phyloP scores from a whole-genome alignment of 2,113 vertebrate species.

The Montifringilla adamsi region DNA sequence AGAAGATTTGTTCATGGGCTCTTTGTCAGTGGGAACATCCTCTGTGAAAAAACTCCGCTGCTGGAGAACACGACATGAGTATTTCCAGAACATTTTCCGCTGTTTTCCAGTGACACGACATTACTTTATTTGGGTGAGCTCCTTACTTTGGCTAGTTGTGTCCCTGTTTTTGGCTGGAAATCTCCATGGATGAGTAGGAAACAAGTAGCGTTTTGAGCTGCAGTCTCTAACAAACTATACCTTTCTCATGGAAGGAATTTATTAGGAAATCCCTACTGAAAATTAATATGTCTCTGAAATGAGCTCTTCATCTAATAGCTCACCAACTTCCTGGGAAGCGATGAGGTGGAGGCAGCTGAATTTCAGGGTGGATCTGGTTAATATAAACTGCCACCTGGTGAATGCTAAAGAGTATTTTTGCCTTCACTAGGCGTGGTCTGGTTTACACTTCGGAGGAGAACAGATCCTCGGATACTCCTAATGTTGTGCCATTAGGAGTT shows the following conservation, averaged over 20 bases:
- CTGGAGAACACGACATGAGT: not conserved
- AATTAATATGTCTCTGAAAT: not conserved
- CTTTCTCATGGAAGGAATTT: not conserved
- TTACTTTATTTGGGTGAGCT: slow-evolving; percentile 3
- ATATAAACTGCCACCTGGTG: slow-evolving; percentile 5
- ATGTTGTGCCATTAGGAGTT: not conserved
- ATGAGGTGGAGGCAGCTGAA: not conserved
- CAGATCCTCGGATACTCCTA: not conserved
- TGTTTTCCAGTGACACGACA: not conserved
- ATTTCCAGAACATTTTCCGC: slow-evolving; percentile 11
- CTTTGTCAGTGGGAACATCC: not conserved
- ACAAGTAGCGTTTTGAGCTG: not conserved
- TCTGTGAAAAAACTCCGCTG: not conserved
- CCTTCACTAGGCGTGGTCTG: not conserved
- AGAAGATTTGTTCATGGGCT: not conserved
- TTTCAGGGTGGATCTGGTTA: not conserved
- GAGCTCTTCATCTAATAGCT: not conserved
- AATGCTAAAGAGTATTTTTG: not conserved
- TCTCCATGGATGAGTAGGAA: not conserved
- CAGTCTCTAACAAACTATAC: not conserved
- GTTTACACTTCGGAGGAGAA: not conserved
- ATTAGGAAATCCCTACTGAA: slow-evolving; percentile 1
- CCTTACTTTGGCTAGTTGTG: not conserved
- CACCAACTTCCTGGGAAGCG: not conserved
- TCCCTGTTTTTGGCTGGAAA: not conserved